These are phyloP conservation scores for Apodemus agrarius DNA, from an alignment of 2,797 vertebrate species.

Conservation along the genomic window DNA sequence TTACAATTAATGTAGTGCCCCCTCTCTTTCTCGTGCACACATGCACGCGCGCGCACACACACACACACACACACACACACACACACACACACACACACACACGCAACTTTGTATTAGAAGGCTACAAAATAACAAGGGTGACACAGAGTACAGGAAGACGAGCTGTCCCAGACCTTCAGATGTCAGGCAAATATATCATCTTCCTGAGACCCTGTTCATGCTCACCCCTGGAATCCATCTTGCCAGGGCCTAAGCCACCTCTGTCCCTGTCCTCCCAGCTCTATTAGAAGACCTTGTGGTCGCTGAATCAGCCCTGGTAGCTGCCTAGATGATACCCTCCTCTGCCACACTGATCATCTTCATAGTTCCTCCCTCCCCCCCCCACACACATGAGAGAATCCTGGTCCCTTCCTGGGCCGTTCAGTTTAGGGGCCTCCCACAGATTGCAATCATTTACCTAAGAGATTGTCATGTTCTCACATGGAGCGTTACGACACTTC, in stretches of 20 bases:
- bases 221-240: conserved; percentile 92
- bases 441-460: conserved; percentile 96
- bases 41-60: conserved; percentile 49
- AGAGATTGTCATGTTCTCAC: conserved; percentile 94
- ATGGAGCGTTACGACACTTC: conserved; percentile 93
- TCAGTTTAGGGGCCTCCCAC: conserved; percentile 92
- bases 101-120: conserved; percentile 56
- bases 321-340: conserved; percentile 91
- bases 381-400: conserved; percentile 85
- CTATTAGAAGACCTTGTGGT: conserved; percentile 91
- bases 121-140: conserved; percentile 74
- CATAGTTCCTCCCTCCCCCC: conserved; percentile 86
- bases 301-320: conserved; percentile 90
- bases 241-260: conserved; percentile 90
- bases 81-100: not conserved
- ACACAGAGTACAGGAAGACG: conserved; percentile 64
- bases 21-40: not conserved
- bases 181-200: conserved; percentile 87
- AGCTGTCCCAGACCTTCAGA: conserved; percentile 64
- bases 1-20: conserved; percentile 71
- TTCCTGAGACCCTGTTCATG: conserved; percentile 93
- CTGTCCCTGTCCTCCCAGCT: conserved; percentile 90
- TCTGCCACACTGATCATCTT: conserved; percentile 89
- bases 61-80: not conserved
- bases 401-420: conserved; percentile 89